Base-by-base conservation (phyloP, 1,140 invertebrate genomes). In the Leptinotarsa defecta region DNA sequence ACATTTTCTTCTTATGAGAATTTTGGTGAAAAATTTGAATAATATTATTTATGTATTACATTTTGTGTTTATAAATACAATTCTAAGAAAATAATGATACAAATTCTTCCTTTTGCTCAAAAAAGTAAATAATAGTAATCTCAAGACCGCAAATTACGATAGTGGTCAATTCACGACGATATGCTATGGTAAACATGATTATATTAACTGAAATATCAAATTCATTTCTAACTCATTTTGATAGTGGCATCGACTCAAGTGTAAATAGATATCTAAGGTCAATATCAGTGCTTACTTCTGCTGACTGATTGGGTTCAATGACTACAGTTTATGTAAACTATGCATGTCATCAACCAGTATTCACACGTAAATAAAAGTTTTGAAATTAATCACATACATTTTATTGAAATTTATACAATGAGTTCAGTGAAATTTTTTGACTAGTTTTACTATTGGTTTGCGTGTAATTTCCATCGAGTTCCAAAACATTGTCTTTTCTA, bases 401-500 rank as follows among this genome's bases (percentile, higher is more conserved):
- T 57, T 57, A 57, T 57, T 57, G 52, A 57, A 19, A 57, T 17
- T 57, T 57, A 19, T 43, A 43, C 15, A 57, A 57, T n/a, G 52
- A 57, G 34, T 43, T 43, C 52, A 19, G 17, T 57, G 52, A 57
- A 57, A 15, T 17, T 57, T 4, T 57, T 57, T 57, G 52, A 13
- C 15, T 34, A 34, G 27, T 34, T 34, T 34, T 34, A 34, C 27
- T 34, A 34, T 34, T 34, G 52, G 0, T 57, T 57, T 57, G 34
- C 34, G 2, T 43, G 34, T 0, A 43, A 43, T 43, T 43, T 43
- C 34, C 34, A 8, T 19, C 17, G 49, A 71, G 2, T 49, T 71
- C 69, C 69, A 71, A 19, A 13, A 8, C 17, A 65, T 20, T 65
- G 48, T 67, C 62, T 77, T 15, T 24, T 65, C 48, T 69, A 65